Percentiles rank a stretch among this genome's conserved stretches.
phyloP scores from a whole-genome alignment of 1,140 invertebrate genomes.

The Penaeus japonicus region DNA sequence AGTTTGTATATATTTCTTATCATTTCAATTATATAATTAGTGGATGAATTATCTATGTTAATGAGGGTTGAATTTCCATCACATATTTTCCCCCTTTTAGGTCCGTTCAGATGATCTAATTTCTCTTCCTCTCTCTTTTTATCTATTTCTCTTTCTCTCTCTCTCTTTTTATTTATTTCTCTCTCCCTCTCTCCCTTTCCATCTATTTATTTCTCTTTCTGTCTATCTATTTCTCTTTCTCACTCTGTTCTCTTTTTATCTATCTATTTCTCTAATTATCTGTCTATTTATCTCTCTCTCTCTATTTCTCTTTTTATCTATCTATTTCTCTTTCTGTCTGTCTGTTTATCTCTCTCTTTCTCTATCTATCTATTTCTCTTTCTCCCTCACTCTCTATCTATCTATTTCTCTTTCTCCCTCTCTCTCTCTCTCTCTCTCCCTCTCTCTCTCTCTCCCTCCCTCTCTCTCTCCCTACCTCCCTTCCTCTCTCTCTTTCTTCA shows the following conservation, averaged over 20 bases:
- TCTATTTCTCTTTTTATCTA: not conserved
- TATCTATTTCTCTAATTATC: not conserved
- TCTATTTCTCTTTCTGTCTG: not conserved
- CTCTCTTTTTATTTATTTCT: not conserved
- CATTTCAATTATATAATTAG: too few relatives aligned
- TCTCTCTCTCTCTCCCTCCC: not conserved
- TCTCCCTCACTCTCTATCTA: not conserved
- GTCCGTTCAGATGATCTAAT: too few relatives aligned
- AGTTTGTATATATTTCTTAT: too few relatives aligned
- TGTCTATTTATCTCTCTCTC: not conserved
- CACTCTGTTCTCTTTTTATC: not conserved
- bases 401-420: not conserved
- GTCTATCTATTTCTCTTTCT: not conserved
- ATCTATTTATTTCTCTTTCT: too few relatives aligned
- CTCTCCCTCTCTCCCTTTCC: not conserved
- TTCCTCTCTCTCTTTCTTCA: not conserved
- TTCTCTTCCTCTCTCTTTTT: too few relatives aligned
- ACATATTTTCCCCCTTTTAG: too few relatives aligned
- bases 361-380: not conserved
- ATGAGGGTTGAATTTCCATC: too few relatives aligned
- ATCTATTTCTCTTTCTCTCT: not conserved
- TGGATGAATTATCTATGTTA: too few relatives aligned
- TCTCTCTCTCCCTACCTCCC: not conserved
- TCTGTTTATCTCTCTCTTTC: not conserved
- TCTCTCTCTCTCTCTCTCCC: not conserved